Evolutionary conservation across 1,140 invertebrate species (phyloP).

Genomic region (Bombus confusus): DNA sequence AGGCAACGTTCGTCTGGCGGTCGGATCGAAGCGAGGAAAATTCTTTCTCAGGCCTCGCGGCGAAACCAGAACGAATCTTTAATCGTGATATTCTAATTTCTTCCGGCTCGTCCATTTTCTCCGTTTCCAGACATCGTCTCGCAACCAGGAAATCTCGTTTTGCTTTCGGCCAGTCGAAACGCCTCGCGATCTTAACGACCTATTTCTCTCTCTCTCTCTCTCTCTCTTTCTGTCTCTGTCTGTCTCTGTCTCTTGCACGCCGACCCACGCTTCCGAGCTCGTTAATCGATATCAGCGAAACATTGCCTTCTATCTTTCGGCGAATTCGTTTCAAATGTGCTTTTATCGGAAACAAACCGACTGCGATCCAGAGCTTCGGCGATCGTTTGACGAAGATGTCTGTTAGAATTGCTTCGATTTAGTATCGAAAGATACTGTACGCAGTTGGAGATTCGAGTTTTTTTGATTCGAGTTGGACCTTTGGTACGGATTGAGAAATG

Average conservation of each 20-base stretch:
- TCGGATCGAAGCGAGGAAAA: slow-evolving; percentile 40
- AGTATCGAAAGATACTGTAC: too few species aligned
- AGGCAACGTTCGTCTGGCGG: slow-evolving; percentile 11
- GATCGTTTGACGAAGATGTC: too few species aligned
- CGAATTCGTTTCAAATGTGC: too few species aligned
- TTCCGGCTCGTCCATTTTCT: not conserved
- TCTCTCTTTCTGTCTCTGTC: not conserved
- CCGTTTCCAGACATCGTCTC: not conserved
- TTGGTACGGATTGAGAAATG: too few species aligned
- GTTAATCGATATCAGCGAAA: not conserved
- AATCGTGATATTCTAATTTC: slow-evolving; percentile 26
- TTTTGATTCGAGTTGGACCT: too few species aligned
- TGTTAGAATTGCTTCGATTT: too few species aligned
- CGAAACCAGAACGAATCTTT: slow-evolving; percentile 46
- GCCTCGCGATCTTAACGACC: not conserved
- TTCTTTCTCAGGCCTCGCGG: slow-evolving; percentile 16
- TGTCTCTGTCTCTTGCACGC: not conserved
- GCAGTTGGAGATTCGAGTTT: too few species aligned
- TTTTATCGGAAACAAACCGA: too few species aligned
- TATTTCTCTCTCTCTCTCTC: not conserved
- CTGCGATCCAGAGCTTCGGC: too few species aligned
- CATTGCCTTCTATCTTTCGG: too few species aligned
- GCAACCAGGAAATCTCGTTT: not conserved
- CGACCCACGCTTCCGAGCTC: not conserved
- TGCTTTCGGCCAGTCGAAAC: not conserved